These are phyloP conservation scores for Pheosia tremula DNA, from an alignment of 2,888 invertebrate genomes.

Conservation along the genomic window DNA sequence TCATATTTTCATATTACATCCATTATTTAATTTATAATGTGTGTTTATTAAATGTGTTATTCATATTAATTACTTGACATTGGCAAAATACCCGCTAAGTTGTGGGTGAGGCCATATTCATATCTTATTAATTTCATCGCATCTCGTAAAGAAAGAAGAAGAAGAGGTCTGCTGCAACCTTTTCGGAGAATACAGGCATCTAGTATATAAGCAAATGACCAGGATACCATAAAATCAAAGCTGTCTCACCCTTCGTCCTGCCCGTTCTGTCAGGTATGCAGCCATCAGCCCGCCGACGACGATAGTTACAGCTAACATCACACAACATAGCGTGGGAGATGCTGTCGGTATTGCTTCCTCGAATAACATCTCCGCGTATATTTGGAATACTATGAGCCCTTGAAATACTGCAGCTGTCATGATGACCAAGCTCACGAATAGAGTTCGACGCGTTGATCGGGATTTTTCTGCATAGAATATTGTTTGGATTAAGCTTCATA, in stretches of 20 bases:
- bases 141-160: too few relatives aligned
- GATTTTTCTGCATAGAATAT: conserved; percentile 55
- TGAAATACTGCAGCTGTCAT: conserved; percentile 60
- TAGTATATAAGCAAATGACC: conserved; percentile 14
- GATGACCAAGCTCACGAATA: conserved; percentile 47
- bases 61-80: too few relatives aligned
- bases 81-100: too few relatives aligned
- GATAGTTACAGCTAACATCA: conserved; percentile 51
- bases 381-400: conserved; percentile 64
- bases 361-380: conserved; percentile 68
- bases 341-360: conserved; percentile 56
- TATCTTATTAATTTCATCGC: too few relatives aligned
- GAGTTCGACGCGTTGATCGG: conserved; percentile 54
- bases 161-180: neutral
- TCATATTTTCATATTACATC: too few relatives aligned
- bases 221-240: conserved; percentile 24
- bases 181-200: neutral
- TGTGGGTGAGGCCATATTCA: too few relatives aligned
- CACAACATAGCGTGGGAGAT: conserved; percentile 57
- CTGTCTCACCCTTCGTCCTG: conserved; percentile 63
- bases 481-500: neutral
- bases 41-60: too few relatives aligned
- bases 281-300: conserved; percentile 53
- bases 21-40: too few relatives aligned
- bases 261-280: conserved; percentile 59